phyloP scores from a whole-genome alignment of 2,888 invertebrate genomes.

The Hemithea aestivaria region DNA sequence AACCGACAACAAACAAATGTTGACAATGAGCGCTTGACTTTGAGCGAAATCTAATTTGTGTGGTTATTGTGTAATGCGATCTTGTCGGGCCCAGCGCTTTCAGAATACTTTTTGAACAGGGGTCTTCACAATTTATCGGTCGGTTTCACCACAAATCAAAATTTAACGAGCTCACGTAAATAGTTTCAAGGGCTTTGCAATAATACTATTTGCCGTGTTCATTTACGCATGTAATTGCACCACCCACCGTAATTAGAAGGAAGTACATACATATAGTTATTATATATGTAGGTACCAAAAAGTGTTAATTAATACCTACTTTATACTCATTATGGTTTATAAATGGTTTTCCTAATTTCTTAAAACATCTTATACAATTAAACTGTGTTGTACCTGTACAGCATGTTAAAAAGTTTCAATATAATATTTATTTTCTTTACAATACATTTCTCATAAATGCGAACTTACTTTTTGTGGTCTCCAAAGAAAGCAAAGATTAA shows the following conservation, averaged over 20 bases:
- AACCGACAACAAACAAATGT: constrained; percentile 66
- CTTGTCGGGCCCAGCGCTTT: constrained; percentile 49
- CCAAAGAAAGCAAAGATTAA: constrained; percentile 46
- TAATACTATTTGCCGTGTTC: constrained; percentile 51
- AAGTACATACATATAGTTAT: too few species aligned
- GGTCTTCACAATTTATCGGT: constrained; percentile 67
- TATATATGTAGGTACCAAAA: constrained; percentile 8
- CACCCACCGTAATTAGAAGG: constrained; percentile 49
- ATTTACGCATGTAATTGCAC: constrained; percentile 68
- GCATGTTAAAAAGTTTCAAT: too few species aligned
- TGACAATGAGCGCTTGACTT: constrained; percentile 76
- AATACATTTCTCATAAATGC: constrained; percentile 57
- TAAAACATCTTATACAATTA: too few species aligned
- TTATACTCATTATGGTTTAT: too few species aligned
- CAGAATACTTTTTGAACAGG: constrained; percentile 48
- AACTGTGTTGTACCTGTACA: constrained; percentile 1
- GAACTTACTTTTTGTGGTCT: constrained; percentile 36
- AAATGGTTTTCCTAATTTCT: too few species aligned
- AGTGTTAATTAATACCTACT: too few species aligned
- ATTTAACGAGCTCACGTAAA: constrained; percentile 73
- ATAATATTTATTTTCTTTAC: constrained; percentile 6
- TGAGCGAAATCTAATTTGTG: constrained; percentile 77
- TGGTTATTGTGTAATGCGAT: constrained; percentile 76
- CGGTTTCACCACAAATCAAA: constrained; percentile 77
- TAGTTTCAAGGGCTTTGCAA: constrained; percentile 49